Percentiles rank a stretch among this genome's conserved stretches.
Evolutionary conservation across 2,888 invertebrate genomes (phyloP).

Genomic region (Polyommatus iphigenia): DNA sequence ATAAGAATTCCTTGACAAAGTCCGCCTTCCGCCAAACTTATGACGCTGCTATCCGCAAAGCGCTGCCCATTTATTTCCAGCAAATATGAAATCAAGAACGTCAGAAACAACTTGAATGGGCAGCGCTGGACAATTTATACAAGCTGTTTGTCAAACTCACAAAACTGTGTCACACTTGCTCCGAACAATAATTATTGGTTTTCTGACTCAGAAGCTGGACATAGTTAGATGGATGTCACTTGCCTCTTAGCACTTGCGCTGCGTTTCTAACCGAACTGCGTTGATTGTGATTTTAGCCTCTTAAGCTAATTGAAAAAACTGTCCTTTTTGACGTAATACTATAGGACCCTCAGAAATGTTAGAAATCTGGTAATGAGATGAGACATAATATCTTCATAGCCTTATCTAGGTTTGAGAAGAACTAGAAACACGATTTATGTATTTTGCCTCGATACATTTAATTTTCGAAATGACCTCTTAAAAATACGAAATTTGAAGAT

Average conservation of each 20-base stretch:
- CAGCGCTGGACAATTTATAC: conserved; percentile 28
- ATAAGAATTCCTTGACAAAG: conserved; percentile 10
- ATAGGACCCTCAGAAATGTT: too few relatives aligned
- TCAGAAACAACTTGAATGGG: conserved; percentile 24
- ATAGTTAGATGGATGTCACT: not conserved
- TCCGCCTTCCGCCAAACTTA: conserved; percentile 2
- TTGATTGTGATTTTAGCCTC: not conserved
- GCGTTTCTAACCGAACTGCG: not conserved
- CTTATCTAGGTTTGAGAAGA: too few relatives aligned
- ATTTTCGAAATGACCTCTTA: too few relatives aligned
- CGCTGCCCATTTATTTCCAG: conserved; percentile 8
- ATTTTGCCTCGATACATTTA: too few relatives aligned
- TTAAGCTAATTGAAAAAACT: too few relatives aligned
- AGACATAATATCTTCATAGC: too few relatives aligned
- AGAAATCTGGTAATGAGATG: too few relatives aligned
- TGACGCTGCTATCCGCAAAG: conserved; percentile 8
- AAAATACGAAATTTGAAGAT: too few relatives aligned
- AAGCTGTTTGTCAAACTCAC: conserved; percentile 34
- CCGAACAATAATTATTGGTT: conserved; percentile 39
- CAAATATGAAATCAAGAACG: conserved; percentile 27
- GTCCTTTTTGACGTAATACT: too few relatives aligned
- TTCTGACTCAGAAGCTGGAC: conserved; percentile 36
- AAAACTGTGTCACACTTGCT: conserved; percentile 34
- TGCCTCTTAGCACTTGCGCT: not conserved
- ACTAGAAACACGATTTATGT: too few relatives aligned